These are phyloP conservation scores for Ceratosolen solmsi DNA, from an alignment of 1,140 invertebrate species.

Conservation along the genomic window DNA sequence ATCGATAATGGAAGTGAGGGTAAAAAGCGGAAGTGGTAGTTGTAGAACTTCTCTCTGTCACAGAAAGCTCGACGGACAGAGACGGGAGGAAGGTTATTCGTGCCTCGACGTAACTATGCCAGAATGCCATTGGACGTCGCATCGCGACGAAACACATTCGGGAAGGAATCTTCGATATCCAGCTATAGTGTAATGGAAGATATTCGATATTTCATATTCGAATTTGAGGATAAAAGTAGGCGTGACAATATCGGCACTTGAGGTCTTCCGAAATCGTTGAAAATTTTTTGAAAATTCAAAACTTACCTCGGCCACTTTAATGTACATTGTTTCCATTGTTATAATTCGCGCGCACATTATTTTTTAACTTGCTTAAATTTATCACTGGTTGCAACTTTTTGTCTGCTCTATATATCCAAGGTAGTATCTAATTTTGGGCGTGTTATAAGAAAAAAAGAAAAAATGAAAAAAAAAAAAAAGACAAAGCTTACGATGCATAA, in stretches of 20 bases:
- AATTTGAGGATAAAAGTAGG: not conserved
- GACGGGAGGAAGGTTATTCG: not conserved
- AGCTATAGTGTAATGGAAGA: not conserved
- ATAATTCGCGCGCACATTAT: not conserved
- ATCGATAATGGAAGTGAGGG: constrained; percentile 2
- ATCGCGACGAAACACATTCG: not conserved
- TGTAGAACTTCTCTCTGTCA: no score
- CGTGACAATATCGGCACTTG: not conserved
- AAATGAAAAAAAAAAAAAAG: no score
- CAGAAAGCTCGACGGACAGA: not conserved
- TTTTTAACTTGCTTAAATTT: no score
- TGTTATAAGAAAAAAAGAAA: no score
- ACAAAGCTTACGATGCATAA: no score
- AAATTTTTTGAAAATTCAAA: not conserved
- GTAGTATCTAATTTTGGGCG: no score
- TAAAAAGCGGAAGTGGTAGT: not conserved
- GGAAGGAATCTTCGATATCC: not conserved
- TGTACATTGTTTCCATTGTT: not conserved
- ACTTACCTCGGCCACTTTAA: not conserved
- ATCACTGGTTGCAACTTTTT: no score
- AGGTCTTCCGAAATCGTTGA: not conserved
- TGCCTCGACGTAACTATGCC: not conserved
- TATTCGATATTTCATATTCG: constrained; percentile 30
- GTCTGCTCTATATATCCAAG: no score
- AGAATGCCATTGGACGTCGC: constrained; percentile 25